Percentiles rank a stretch among this genome's conserved stretches.
phyloP scores from a whole-genome alignment of 2,113 vertebrate genomes.

The Larimichthys polyactis region DNA sequence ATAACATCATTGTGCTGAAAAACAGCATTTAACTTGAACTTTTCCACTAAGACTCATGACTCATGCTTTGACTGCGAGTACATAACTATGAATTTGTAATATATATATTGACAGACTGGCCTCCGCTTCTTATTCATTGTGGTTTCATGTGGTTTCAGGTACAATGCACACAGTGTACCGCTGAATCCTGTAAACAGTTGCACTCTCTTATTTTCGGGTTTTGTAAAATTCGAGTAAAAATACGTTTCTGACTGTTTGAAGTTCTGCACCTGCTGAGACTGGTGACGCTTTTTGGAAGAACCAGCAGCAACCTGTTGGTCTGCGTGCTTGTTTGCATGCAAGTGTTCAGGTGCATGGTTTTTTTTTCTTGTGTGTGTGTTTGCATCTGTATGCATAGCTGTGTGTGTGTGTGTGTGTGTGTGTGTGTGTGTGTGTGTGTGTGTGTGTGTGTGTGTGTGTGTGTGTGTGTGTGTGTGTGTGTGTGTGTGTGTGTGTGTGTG shows the following conservation, averaged over 20 bases:
- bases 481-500: neutral
- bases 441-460: conserved; percentile 21
- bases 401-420: neutral
- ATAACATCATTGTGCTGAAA: neutral
- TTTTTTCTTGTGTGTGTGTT: neutral
- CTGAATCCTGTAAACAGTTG: neutral
- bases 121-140: no score
- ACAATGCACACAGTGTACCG: no score
- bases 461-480: conserved; percentile 9
- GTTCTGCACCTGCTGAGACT: conserved; percentile 12
- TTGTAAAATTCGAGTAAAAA: conserved; percentile 3
- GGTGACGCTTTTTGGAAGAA: neutral
- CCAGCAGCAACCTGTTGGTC: conserved; percentile 25
- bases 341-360: neutral
- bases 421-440: conserved; percentile 36
- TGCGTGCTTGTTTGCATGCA: neutral
- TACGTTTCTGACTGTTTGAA: neutral
- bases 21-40: neutral
- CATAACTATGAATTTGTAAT: no score
- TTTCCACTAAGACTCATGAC: no score
- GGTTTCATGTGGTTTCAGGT: no score
- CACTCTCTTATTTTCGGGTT: neutral
- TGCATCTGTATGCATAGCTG: conserved; percentile 47
- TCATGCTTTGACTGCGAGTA: no score
- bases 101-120: no score